phyloP scores from a whole-genome alignment of 2,797 vertebrate genomes.

The Cynopterus sphinx region DNA sequence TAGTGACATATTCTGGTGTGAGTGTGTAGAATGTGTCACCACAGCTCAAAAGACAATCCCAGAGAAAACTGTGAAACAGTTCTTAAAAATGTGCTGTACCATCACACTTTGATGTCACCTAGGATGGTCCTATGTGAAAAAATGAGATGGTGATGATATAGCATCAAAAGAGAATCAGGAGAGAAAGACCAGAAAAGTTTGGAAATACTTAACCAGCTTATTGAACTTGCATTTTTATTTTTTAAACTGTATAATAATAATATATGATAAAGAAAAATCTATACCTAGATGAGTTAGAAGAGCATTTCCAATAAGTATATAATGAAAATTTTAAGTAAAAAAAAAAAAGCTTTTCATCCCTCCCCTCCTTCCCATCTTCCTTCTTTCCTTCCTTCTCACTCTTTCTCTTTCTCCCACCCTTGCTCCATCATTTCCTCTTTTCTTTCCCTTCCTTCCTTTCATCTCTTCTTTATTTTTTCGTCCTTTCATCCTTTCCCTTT shows the following conservation, averaged over 20 bases:
- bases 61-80: background rate
- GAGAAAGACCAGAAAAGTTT: background rate
- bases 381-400: fast-evolving
- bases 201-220: background rate
- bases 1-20: background rate
- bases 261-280: background rate
- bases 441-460: fast-evolving
- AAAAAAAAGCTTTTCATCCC: too few species aligned
- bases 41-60: background rate
- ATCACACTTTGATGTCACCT: background rate
- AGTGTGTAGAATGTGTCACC: background rate
- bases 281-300: background rate
- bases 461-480: fast-evolving
- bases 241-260: background rate
- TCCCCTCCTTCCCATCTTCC: fast-evolving
- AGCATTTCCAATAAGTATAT: background rate
- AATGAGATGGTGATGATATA: fast-evolving
- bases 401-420: fast-evolving
- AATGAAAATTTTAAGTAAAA: background rate
- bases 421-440: too few species aligned
- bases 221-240: background rate
- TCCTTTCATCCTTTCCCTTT: background rate
- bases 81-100: background rate
- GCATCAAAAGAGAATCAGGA: background rate
- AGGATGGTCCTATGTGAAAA: background rate